A percentile compares a stretch with the other conserved stretches of the same genome.
phyloP scores from a whole-genome alignment of 2,113 vertebrate species.

The Pica pica region DNA sequence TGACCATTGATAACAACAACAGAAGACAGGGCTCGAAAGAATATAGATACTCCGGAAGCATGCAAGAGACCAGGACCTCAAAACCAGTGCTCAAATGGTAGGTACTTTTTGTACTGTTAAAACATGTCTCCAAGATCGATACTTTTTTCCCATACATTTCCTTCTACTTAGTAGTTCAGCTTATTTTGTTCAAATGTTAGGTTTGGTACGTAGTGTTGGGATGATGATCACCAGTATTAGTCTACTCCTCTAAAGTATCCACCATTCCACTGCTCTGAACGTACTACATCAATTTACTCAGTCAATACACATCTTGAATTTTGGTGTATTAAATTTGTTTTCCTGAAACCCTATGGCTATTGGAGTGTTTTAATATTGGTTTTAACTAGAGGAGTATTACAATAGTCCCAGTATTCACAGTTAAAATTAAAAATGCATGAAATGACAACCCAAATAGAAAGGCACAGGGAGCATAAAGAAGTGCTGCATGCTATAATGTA shows the following conservation, averaged over 20 bases:
- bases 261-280: not conserved
- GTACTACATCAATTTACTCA: not conserved
- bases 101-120: not conserved
- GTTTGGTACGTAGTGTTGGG: not conserved
- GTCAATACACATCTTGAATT: not conserved
- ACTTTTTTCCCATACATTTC: not conserved
- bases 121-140: not conserved
- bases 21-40: not conserved
- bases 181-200: not conserved
- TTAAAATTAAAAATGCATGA: not conserved
- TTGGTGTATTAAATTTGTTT: not conserved
- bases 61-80: not conserved
- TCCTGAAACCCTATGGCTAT: not conserved
- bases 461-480: not conserved
- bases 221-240: not conserved
- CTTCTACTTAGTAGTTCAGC: not conserved
- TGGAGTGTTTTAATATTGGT: not conserved
- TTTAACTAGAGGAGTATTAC: not conserved
- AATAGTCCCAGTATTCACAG: too few relatives aligned
- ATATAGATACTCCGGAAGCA: not conserved
- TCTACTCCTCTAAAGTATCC: not conserved
- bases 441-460: not conserved
- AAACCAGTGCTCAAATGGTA: not conserved
- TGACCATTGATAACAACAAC: not conserved
- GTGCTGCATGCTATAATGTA: rapidly evolving